A percentile compares a stretch with the other conserved stretches of the same genome.
phyloP scores from a whole-genome alignment of 2,113 vertebrate species.

The Menura novaehollandiae region DNA sequence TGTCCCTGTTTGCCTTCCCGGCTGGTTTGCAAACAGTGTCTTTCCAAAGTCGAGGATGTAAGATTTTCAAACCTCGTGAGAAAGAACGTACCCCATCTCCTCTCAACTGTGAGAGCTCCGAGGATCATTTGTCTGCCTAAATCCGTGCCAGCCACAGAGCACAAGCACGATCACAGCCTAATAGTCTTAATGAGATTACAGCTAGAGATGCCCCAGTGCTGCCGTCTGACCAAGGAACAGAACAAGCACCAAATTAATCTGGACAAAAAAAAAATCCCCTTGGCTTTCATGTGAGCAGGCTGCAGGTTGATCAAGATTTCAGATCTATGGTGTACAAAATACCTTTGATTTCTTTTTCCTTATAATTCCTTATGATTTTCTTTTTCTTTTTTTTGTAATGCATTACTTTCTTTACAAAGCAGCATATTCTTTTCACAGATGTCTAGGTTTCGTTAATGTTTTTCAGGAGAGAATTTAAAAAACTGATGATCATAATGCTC shows the following conservation, averaged over 20 bases:
- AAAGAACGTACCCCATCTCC: not conserved
- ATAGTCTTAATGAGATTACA: slow-evolving; percentile 12
- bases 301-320: not conserved
- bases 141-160: not conserved
- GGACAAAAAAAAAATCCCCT: not conserved
- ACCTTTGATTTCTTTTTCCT: not conserved
- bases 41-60: not conserved
- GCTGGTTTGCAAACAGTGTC: not conserved
- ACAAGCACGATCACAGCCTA: not conserved
- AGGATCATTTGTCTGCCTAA: not conserved
- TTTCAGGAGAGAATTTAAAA: not conserved
- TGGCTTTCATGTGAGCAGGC: not conserved
- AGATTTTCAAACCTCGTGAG: not conserved
- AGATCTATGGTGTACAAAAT: not conserved
- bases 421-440: not conserved
- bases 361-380: no score
- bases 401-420: not conserved
- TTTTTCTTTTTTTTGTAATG: not conserved
- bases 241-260: not conserved
- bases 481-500: not conserved
- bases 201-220: not conserved
- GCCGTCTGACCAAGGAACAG: not conserved
- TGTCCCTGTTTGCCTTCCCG: not conserved
- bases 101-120: not conserved
- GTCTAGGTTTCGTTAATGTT: not conserved